These are phyloP conservation scores for Miniopterus natalensis DNA, from an alignment of 2,113 vertebrate genomes.

Conservation along the genomic window DNA sequence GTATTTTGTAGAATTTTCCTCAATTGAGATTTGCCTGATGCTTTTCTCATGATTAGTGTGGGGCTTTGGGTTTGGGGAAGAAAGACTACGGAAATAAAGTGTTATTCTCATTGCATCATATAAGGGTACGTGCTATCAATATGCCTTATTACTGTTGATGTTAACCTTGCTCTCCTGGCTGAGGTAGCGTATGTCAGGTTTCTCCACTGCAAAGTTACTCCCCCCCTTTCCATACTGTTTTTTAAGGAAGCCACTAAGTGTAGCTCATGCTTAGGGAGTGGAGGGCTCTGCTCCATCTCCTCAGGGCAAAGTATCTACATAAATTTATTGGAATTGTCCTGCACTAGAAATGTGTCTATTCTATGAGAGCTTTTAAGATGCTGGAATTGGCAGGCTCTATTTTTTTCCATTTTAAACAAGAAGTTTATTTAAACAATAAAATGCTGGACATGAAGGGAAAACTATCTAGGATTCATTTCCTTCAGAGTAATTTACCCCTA, in stretches of 20 bases:
- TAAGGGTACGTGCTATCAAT: slow-evolving; percentile 17
- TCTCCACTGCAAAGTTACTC: slow-evolving; percentile 29
- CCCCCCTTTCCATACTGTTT: background rate
- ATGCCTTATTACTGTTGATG: slow-evolving; percentile 3
- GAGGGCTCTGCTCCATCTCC: slow-evolving; percentile 30
- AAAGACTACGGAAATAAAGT: slow-evolving; percentile 55
- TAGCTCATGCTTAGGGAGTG: slow-evolving; percentile 15
- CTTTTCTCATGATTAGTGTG: slow-evolving; percentile 50
- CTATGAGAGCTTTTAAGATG: slow-evolving; percentile 64
- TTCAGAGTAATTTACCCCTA: background rate
- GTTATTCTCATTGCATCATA: slow-evolving; percentile 17
- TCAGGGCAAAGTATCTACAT: slow-evolving; percentile 38
- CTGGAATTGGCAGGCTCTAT: slow-evolving; percentile 3
- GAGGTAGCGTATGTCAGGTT: slow-evolving; percentile 38
- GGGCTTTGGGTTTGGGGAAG: background rate
- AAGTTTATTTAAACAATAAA: background rate
- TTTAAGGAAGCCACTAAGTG: slow-evolving; percentile 50
- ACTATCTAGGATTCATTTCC: background rate
- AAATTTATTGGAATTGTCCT: slow-evolving; percentile 54
- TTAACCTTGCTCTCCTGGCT: slow-evolving; percentile 52
- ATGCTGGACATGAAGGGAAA: background rate
- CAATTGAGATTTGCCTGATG: slow-evolving; percentile 28
- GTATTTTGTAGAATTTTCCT: slow-evolving; percentile 50
- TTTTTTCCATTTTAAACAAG: background rate
- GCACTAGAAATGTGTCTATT: slow-evolving; percentile 44